These are phyloP conservation scores for Centropus unirufus DNA, from an alignment of 2,113 vertebrate species.

Conservation along the genomic window DNA sequence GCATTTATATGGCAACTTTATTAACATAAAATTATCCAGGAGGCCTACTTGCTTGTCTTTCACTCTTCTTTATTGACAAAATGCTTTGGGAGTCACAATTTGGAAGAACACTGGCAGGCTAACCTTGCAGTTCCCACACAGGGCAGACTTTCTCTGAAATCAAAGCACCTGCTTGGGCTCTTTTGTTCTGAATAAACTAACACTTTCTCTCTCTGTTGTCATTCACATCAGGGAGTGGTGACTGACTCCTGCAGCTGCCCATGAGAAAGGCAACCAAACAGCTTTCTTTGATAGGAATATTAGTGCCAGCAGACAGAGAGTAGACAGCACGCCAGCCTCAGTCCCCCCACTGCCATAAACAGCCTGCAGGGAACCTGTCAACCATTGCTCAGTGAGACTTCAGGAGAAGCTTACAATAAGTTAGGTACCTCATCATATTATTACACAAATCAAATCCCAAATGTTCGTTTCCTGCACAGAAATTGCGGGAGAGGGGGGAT, in stretches of 20 bases:
- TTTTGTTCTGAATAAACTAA: conserved; percentile 31
- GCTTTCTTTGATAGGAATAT: conserved; percentile 14
- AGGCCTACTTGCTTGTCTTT: conserved; percentile 18
- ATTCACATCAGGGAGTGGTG: conserved; percentile 23
- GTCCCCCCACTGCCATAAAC: not conserved
- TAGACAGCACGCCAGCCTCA: not conserved
- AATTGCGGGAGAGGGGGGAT: not conserved
- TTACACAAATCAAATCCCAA: not conserved
- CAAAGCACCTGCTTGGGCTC: conserved; percentile 25
- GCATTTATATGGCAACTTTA: conserved; percentile 39
- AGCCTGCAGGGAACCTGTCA: not conserved
- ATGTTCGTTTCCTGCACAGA: not conserved
- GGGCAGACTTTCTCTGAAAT: conserved; percentile 15
- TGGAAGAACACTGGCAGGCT: conserved; percentile 2
- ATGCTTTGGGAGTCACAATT: conserved; percentile 1
- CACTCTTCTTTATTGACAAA: conserved; percentile 4
- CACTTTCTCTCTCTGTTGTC: conserved; percentile 2
- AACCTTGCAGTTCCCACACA: conserved; percentile 2
- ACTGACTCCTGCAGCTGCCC: conserved; percentile 46
- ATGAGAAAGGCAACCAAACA: conserved; percentile 29
- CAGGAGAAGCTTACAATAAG: not conserved
- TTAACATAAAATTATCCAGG: conserved; percentile 51
- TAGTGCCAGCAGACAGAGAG: not conserved
- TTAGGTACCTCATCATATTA: not conserved
- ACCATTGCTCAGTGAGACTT: not conserved